A percentile compares a stretch with the other conserved stretches of the same genome.
Conservation (phyloP, 2,888 invertebrate genomes). For the Xylota segnis region DNA sequence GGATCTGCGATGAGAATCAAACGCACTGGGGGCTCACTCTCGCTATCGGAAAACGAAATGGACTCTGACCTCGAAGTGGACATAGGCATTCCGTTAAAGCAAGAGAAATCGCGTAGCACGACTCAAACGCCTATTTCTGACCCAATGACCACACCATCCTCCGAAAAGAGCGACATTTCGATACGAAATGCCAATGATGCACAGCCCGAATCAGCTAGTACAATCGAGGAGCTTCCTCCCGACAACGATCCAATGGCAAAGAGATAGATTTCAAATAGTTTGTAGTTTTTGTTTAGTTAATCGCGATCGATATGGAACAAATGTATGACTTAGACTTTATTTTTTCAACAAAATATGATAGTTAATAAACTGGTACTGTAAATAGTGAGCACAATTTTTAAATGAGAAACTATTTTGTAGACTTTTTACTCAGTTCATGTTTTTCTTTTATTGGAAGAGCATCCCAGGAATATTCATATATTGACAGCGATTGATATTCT, state of each 20-base stretch:
- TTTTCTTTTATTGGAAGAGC: slow-evolving; percentile 52
- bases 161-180: slow-evolving; percentile 51
- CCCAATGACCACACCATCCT: slow-evolving; percentile 57
- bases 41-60: slow-evolving; percentile 92
- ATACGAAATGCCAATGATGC: slow-evolving; percentile 8
- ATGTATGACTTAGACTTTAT: slow-evolving; percentile 74
- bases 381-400: slow-evolving; percentile 62
- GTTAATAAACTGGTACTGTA: slow-evolving; percentile 66
- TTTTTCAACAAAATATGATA: slow-evolving; percentile 74
- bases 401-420: slow-evolving; percentile 35
- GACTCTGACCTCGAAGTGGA: slow-evolving; percentile 88
- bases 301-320: slow-evolving; percentile 54
- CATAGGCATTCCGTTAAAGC: slow-evolving; percentile 74
- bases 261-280: slow-evolving; percentile 51
- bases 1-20: slow-evolving; percentile 80
- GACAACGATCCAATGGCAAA: slow-evolving; percentile 47
- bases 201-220: slow-evolving; percentile 21
- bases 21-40: slow-evolving; percentile 91
- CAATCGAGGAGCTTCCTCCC: slow-evolving; percentile 60
- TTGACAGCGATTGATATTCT: slow-evolving; percentile 51
- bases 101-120: slow-evolving; percentile 78
- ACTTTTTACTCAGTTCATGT: slow-evolving; percentile 57
- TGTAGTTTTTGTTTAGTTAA: slow-evolving; percentile 50
- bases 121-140: slow-evolving; percentile 77
- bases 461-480: slow-evolving; percentile 37